Conservation (phyloP, 2,888 invertebrate species). For the Temnothorax rugatulus region DNA sequence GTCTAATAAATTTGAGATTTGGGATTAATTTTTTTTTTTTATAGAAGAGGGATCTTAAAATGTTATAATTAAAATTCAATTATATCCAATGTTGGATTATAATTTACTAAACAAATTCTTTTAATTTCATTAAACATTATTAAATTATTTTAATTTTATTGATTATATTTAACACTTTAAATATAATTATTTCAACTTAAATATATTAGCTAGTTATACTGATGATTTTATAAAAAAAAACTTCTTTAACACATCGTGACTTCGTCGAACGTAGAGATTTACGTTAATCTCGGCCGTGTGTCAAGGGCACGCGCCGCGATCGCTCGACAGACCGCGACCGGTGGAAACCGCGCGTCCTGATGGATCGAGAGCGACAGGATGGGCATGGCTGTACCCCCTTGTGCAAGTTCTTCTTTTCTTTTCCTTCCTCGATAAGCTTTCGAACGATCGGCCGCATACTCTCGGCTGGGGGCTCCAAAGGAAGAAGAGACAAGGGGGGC, state of each 20-base stretch:
- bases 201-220: not conserved
- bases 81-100: not conserved
- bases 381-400: not conserved
- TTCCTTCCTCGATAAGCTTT: slow-evolving; percentile 63
- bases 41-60: not conserved
- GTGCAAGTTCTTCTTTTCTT: slow-evolving; percentile 7
- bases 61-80: not conserved
- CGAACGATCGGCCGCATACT: slow-evolving; percentile 55
- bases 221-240: not conserved
- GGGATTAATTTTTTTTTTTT: not conserved
- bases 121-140: not conserved
- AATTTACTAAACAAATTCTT: not conserved
- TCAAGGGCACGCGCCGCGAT: slow-evolving; percentile 20
- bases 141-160: not conserved
- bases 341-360: not conserved
- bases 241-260: not conserved
- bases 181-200: not conserved
- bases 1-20: not conserved
- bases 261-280: not conserved
- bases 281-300: not conserved
- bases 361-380: slow-evolving; percentile 16
- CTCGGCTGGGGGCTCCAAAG: slow-evolving; percentile 56
- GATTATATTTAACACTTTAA: not conserved
- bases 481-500: slow-evolving; percentile 58
- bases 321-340: not conserved